Evolutionary conservation across 92 coral and sea anemone genomes (phyloP), one percentile per base, ranked within the genome.

Genomic region (Virgularia gustaviana): DNA sequence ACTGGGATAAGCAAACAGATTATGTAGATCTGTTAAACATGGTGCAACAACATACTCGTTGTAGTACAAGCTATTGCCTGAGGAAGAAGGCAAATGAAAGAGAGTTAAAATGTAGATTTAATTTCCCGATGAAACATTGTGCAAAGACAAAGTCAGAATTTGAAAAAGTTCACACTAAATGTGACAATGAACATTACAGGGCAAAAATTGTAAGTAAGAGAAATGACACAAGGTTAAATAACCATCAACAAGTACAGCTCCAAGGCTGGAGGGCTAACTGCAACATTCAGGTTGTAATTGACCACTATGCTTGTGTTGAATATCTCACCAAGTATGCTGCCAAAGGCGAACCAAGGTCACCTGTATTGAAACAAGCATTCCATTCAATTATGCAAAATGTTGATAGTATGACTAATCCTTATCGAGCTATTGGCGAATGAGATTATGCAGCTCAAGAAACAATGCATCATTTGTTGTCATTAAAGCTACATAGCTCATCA

Each of bases 401-500:
- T n/a, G 54, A 73, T 34, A 47, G 65, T 65, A 82, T 41, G 43
- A 77, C 65, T 66, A 41, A 71, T 77, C 80, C 89, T 36, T 83
- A 80, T 65, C 76, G 62, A 63, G 72, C 80, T 57, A 83, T 86
- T 78, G 85, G 86, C 66, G 84, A 86, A 78, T 67, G 90, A 78
- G 90, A 86, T 70, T 86, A 78, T 79, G 87, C 90, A 73, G 85
- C 90, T 31, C 90, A 86, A 83, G 87, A 86, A 62, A 80, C 83
- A 66, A 82, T 82, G 83, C 87, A 81, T 77, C 86, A 81, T 36
- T 63, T 85, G 63, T 85, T 78, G 22, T 78, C 87, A 47, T 72
- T 63, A 38, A 63, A 63, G 28, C 71, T 63, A 37, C 53, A 63
- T 29, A 41, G 71, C 27, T 63, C 71, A 32, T 33, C 88, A 12